A percentile compares a stretch with the other conserved stretches of the same genome.
These are phyloP conservation scores for Psilanteris sp. DNA, from an alignment of 1,140 invertebrate species.

Conservation along the genomic window DNA sequence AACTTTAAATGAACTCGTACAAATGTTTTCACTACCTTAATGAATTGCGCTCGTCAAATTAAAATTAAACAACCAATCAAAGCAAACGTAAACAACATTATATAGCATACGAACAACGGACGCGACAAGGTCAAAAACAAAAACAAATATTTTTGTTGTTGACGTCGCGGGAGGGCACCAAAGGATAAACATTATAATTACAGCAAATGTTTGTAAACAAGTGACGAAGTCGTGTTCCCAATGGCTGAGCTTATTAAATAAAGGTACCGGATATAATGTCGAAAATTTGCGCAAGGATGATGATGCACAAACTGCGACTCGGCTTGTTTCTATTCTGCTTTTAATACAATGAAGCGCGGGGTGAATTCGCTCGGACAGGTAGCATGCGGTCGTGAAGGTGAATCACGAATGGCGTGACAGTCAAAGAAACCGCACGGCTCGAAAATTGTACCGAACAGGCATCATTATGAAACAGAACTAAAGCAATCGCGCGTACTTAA, in stretches of 20 bases:
- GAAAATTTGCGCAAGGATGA: slow-evolving; percentile 13
- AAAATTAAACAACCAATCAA: no score
- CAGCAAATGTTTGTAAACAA: no score
- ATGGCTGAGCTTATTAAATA: background rate
- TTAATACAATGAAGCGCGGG: slow-evolving; percentile 25
- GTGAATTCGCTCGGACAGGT: slow-evolving; percentile 40
- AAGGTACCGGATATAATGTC: slow-evolving; percentile 39
- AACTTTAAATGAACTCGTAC: no score
- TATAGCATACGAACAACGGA: no score
- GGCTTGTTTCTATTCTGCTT: slow-evolving; percentile 34
- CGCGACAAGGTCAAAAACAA: no score
- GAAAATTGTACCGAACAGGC: slow-evolving; percentile 73
- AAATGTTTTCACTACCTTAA: no score
- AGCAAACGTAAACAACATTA: no score
- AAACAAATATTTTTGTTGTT: no score
- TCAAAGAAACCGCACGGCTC: slow-evolving; percentile 73
- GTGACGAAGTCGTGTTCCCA: background rate
- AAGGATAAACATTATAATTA: no score
- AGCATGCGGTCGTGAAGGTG: slow-evolving; percentile 53
- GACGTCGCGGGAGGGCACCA: no score
- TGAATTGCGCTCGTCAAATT: no score
- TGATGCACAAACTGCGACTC: background rate
- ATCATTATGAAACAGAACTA: slow-evolving; percentile 70
- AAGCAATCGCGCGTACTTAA: slow-evolving; percentile 71
- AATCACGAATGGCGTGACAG: slow-evolving; percentile 73